Conservation (phyloP, 2,797 vertebrate genomes). For the Thalassophryne amazonica region DNA sequence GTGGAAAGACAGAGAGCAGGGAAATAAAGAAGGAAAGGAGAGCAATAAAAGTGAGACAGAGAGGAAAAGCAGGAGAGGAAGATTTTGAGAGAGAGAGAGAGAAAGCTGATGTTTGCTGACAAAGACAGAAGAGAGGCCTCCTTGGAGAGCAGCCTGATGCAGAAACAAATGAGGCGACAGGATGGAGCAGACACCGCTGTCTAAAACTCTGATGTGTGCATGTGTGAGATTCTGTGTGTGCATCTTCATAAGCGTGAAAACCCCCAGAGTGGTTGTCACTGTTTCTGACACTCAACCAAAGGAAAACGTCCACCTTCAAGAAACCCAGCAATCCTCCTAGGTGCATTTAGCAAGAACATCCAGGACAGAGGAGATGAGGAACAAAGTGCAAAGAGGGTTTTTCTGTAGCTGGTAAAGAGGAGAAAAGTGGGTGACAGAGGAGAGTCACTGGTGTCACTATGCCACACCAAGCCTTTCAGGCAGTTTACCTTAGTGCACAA, state of each 20-base stretch:
- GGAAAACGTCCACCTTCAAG: conserved; percentile 49
- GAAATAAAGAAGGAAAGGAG: conserved; percentile 11
- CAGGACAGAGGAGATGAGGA: conserved; percentile 1
- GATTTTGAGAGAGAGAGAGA: conserved; percentile 24
- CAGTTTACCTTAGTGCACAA: conserved; percentile 14
- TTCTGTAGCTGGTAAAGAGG: conserved; percentile 30
- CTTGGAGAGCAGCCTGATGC: conserved; percentile 56
- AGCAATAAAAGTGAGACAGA: conserved; percentile 8
- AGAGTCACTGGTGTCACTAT: conserved; percentile 21
- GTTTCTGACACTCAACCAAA: conserved; percentile 51
- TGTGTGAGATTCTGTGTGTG: not conserved
- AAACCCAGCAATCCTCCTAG: conserved; percentile 35
- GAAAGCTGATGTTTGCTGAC: conserved; percentile 67
- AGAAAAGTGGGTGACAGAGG: conserved; percentile 24
- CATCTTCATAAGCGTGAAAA: conserved; percentile 48
- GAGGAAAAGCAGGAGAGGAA: not conserved
- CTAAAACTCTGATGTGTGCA: conserved; percentile 37
- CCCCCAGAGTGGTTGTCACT: conserved; percentile 50
- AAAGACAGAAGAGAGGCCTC: conserved; percentile 58
- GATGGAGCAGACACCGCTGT: conserved; percentile 59
- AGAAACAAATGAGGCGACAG: conserved; percentile 66
- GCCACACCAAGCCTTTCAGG: conserved; percentile 10
- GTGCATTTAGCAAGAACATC: conserved; percentile 50
- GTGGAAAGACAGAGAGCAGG: conserved; percentile 13
- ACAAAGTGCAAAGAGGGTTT: conserved; percentile 11